These are phyloP conservation scores for Numida meleagris DNA, from an alignment of 2,113 vertebrate genomes.

Conservation along the genomic window DNA sequence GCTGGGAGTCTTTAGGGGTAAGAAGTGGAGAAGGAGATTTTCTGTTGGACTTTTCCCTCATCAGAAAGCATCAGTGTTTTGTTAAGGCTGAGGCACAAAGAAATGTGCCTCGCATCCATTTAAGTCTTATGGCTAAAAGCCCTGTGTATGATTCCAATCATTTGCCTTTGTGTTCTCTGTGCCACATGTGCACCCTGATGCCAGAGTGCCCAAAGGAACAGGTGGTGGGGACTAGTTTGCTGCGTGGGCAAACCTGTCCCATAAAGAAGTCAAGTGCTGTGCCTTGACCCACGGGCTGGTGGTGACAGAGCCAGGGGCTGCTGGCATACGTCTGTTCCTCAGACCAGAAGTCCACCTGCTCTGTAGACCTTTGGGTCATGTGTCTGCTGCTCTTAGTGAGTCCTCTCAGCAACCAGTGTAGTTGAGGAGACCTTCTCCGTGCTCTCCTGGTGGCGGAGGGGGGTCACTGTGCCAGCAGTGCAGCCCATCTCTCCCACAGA, in stretches of 20 bases:
- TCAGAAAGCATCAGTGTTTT: not conserved
- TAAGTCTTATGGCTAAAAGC: accelerated
- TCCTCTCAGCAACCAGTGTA: not conserved
- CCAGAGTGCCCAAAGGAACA: too few species aligned
- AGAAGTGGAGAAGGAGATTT: not conserved
- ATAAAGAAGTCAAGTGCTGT: too few species aligned
- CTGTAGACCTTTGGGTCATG: not conserved
- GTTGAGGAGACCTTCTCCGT: accelerated
- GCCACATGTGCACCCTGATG: not conserved
- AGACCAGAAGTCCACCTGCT: not conserved
- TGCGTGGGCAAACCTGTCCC: too few species aligned
- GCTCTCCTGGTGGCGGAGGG: not conserved
- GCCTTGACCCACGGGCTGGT: too few species aligned
- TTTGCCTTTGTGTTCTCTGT: not conserved
- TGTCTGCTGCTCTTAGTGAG: accelerated
- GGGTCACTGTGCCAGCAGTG: not conserved
- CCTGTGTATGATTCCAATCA: not conserved
- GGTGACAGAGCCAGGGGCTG: accelerated
- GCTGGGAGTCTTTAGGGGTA: not conserved
- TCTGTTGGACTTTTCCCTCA: not conserved
- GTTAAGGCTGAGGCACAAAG: not conserved
- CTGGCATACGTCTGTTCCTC: not conserved
- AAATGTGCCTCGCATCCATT: not conserved
- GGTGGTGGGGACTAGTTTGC: too few species aligned
- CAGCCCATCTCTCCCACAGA: not conserved